Evolutionary conservation across 1,140 invertebrate genomes (phyloP).

Genomic region (Diprion similis): DNA sequence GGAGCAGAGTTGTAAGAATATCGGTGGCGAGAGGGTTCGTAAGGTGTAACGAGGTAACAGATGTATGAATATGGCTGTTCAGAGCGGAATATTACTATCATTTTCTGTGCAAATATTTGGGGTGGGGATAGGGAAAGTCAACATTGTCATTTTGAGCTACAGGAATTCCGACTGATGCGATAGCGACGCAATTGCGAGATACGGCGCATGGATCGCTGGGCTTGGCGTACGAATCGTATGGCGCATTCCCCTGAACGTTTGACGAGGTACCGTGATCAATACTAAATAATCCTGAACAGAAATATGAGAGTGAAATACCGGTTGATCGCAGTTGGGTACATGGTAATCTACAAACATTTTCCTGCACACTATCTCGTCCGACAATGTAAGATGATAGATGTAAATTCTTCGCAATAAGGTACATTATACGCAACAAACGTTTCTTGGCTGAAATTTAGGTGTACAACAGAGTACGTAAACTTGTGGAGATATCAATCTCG

Average conservation of each 20-base stretch:
- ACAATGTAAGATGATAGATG: not conserved
- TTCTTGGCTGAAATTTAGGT: not conserved
- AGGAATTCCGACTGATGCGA: conserved; percentile 17
- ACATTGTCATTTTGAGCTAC: conserved; percentile 29
- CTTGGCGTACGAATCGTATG: no score
- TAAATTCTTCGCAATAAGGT: not conserved
- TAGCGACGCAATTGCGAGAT: no score
- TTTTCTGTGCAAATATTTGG: not conserved
- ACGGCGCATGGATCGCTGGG: no score
- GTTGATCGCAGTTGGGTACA: no score
- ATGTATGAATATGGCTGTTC: not conserved
- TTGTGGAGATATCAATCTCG: not conserved
- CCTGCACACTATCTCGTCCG: not conserved
- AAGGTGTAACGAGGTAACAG: not conserved
- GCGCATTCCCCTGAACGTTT: not conserved
- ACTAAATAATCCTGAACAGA: no score
- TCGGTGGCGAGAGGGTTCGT: not conserved
- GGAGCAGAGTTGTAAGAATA: not conserved
- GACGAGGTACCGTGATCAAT: not conserved
- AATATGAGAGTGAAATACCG: no score
- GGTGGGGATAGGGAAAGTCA: conserved; percentile 9
- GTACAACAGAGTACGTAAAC: not conserved
- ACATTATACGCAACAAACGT: not conserved
- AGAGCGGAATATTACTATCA: not conserved
- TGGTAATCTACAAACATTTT: no score